Evolutionary conservation across 2,113 vertebrate genomes (phyloP), one percentile per base, ranked within the genome.

Genomic region (Chamaea fasciata): DNA sequence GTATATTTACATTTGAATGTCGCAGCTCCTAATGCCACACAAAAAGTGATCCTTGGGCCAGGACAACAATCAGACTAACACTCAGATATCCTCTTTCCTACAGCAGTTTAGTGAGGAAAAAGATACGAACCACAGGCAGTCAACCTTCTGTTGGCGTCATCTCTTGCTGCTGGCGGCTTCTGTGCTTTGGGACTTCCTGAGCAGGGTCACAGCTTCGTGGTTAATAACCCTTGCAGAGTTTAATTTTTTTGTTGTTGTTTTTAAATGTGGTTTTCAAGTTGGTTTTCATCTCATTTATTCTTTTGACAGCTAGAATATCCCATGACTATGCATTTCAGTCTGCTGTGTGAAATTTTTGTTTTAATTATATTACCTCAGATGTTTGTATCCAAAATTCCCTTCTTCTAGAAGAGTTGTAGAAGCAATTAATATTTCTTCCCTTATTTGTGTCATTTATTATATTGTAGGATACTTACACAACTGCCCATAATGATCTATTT

Each of bases 141-240:
- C 22, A 31, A 10, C 47, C 31, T 60, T 64, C 37, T 84, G 50
- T 8, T 49, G 64, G 78, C 0, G 0, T 23, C 2, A 4, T 31
- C 50, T 81, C 55, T 74, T 26, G 37, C 46, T 68, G 10, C 78
- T 77, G 78, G 44, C 3, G 6, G 18, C 81, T 49, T 62, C 64
- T 70, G 55, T 84, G 80, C 78, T 92, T 78, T 92, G 88, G 81
- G 82, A 75, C 56, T 91, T 93, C 69, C 74, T 75, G 77, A 93
- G 64, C 22, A 78, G 74, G 56, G 42, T 49, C 80, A 37, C 62
- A 64, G 28, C 47, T 90, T 65, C 0, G 0, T 77, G 59, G 80
- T 63, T 95, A 92, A 89, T 67, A 92, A 80, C 42, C 5, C 37
- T 49, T 53, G 47, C 8, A 55, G 50, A 50, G 28, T 50, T 55